Evolutionary conservation across 2,797 vertebrate genomes (phyloP).

Genomic region (Podarcis siculus): DNA sequence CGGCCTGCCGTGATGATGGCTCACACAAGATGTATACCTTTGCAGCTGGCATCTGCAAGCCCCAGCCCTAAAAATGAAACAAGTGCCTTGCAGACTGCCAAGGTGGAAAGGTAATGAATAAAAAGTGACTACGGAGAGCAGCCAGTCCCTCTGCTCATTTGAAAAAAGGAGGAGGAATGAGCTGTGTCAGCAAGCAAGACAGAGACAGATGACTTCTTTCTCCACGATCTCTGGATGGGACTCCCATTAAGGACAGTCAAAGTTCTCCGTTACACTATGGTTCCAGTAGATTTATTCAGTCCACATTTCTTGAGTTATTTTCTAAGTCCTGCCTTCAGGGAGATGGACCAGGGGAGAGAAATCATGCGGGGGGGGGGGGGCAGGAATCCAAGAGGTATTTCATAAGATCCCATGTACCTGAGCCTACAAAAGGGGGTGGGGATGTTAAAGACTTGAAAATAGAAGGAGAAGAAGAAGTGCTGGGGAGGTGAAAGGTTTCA

Average conservation of each 20-base stretch:
- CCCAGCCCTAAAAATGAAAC: not conserved
- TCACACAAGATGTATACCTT: not conserved
- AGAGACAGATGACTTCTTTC: constrained; percentile 3
- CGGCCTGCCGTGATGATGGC: not conserved
- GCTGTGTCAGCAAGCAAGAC: not conserved
- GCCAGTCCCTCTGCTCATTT: not conserved
- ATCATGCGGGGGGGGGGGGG: not conserved
- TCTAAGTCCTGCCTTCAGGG: not conserved
- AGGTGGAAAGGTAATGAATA: not conserved
- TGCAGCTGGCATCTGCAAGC: not conserved
- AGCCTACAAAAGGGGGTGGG: not conserved
- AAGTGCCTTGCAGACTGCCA: constrained; percentile 13
- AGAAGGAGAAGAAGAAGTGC: not conserved
- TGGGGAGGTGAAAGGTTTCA: not conserved
- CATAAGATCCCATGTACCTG: not conserved
- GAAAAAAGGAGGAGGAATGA: constrained; percentile 29
- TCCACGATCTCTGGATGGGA: constrained; percentile 5
- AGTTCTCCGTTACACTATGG: not conserved
- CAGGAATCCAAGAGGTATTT: not conserved
- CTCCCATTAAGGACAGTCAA: not conserved
- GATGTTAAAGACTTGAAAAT: not conserved
- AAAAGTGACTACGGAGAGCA: not conserved
- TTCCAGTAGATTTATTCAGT: not conserved
- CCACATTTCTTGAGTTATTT: not conserved
- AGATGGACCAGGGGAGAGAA: too few species aligned